Evolutionary conservation across 2,888 invertebrate genomes (phyloP).

Genomic region (Melanostoma scalare): DNA sequence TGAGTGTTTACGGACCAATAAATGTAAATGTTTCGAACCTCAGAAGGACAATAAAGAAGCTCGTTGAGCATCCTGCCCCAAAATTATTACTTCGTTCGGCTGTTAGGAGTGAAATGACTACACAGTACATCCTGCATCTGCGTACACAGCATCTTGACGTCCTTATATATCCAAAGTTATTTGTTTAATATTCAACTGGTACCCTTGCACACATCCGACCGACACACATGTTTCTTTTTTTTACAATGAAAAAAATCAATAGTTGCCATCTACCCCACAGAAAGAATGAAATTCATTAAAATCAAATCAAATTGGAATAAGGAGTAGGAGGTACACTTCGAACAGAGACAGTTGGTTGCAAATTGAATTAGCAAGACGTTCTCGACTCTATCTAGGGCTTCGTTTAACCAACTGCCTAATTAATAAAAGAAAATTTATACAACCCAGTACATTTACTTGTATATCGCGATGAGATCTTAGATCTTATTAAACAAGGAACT

Average conservation of each 20-base stretch:
- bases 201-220: slow-evolving; percentile 16
- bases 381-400: neutral
- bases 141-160: slow-evolving; percentile 30
- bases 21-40: no score
- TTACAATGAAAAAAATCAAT: slow-evolving; percentile 55
- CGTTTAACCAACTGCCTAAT: slow-evolving; percentile 16
- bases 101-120: no score
- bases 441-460: slow-evolving; percentile 24
- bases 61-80: no score
- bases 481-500: slow-evolving; percentile 23
- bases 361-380: slow-evolving; percentile 47
- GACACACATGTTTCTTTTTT: neutral
- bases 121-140: slow-evolving; percentile 56
- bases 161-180: slow-evolving; percentile 18
- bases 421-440: slow-evolving; percentile 17
- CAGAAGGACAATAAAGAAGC: no score
- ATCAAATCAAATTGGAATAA: slow-evolving; percentile 16
- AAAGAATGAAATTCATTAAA: slow-evolving; percentile 2
- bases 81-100: no score
- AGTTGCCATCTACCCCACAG: slow-evolving; percentile 21
- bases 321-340: no score
- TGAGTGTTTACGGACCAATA: no score
- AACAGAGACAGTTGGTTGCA: slow-evolving; percentile 12
- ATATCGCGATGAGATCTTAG: slow-evolving; percentile 15
- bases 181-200: slow-evolving; percentile 55